A percentile compares a stretch with the other conserved stretches of the same genome.
phyloP scores from a whole-genome alignment of 1,140 invertebrate genomes.

The Drosophila sulfurigaster region DNA sequence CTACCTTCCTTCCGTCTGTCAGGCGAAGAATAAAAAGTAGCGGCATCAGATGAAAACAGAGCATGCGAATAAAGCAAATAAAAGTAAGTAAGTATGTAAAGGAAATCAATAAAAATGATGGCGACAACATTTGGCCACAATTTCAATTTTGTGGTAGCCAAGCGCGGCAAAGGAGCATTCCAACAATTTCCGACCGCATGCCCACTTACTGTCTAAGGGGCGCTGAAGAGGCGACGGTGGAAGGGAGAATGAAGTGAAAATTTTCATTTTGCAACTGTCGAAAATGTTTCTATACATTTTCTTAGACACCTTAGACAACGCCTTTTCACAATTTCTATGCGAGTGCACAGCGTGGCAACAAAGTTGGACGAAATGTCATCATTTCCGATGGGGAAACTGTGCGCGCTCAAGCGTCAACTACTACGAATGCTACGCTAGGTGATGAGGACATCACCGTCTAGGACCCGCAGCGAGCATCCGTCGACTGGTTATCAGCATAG shows the following conservation, averaged over 20 bases:
- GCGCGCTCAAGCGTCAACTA: conserved; percentile 64
- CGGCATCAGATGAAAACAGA: conserved; percentile 33
- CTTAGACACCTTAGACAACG: conserved; percentile 65
- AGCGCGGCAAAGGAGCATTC: conserved; percentile 58
- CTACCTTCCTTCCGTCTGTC: conserved; percentile 70
- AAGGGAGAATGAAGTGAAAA: conserved; percentile 53
- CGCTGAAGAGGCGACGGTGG: too few relatives aligned
- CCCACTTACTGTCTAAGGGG: not conserved
- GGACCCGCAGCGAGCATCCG: conserved; percentile 23
- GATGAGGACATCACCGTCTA: conserved; percentile 15
- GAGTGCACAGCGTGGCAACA: conserved; percentile 70
- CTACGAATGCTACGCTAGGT: conserved; percentile 1
- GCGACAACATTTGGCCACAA: conserved; percentile 78
- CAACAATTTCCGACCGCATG: conserved; percentile 67
- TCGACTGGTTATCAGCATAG: conserved; percentile 52
- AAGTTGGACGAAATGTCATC: conserved; percentile 84
- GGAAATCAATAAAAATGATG: conserved; percentile 79
- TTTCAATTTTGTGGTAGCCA: conserved; percentile 69
- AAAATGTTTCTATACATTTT: conserved; percentile 58
- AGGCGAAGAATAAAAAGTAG: conserved; percentile 24
- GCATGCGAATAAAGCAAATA: conserved; percentile 51
- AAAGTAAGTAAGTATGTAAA: conserved; percentile 55
- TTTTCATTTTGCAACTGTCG: conserved; percentile 70
- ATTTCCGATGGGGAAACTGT: conserved; percentile 77
- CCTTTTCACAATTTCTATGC: conserved; percentile 66